Evolutionary conservation across 2,797 vertebrate genomes (phyloP).

Genomic region (Tokudaia muenninki): DNA sequence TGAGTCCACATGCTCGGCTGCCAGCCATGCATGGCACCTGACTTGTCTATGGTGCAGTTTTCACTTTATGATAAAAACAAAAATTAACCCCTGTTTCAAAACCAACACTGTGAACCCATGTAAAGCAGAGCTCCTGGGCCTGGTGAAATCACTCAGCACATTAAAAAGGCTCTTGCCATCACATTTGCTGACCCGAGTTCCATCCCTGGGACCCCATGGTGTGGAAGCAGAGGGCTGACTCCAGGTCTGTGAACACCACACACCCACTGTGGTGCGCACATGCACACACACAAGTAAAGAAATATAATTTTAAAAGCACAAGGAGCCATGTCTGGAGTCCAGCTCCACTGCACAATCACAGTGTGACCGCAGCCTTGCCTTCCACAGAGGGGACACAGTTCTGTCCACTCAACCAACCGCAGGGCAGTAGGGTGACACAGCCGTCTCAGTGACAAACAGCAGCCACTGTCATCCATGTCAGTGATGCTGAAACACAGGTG

Average conservation of each 20-base stretch:
- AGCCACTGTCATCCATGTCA: not conserved
- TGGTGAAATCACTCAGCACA: not conserved
- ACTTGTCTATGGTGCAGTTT: not conserved
- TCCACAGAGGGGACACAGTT: not conserved
- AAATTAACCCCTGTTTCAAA: not conserved
- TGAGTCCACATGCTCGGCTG: not conserved
- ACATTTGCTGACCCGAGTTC: not conserved
- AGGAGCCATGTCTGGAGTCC: not conserved
- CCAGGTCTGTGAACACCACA: not conserved
- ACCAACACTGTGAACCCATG: not conserved
- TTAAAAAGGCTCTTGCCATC: not conserved
- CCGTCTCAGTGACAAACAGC: no score
- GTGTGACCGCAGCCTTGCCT: not conserved
- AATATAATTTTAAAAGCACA: not conserved
- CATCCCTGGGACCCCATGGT: not conserved
- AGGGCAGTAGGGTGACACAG: not conserved
- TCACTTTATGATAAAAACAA: not conserved
- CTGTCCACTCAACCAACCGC: not conserved
- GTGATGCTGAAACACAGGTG: not conserved
- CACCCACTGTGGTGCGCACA: no score
- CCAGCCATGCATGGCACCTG: not conserved
- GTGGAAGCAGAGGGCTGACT: not conserved
- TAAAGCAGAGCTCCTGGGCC: not conserved
- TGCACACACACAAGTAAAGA: not conserved
- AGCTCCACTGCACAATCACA: not conserved